phyloP scores from a whole-genome alignment of 2,113 vertebrate species.

The Cnemophilus loriae region DNA sequence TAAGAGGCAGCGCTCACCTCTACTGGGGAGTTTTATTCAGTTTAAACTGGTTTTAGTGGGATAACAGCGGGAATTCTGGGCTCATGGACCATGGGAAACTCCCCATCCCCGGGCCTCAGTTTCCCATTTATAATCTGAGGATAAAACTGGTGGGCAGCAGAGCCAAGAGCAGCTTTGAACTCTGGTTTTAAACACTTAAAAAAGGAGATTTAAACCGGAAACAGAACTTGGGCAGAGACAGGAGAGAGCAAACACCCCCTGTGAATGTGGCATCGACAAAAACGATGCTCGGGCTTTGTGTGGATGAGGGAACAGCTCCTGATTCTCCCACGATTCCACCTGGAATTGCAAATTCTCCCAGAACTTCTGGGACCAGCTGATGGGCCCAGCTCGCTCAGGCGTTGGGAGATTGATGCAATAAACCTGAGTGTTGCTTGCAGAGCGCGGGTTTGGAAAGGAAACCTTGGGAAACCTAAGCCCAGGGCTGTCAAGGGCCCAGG shows the following conservation, averaged over 20 bases:
- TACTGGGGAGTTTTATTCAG: neutral
- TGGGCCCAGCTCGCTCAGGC: neutral
- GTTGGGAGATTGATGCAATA: constrained; percentile 25
- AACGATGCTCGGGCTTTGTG: fast-evolving
- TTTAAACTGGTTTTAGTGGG: neutral
- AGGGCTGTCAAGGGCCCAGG: neutral
- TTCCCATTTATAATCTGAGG: neutral
- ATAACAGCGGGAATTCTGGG: neutral
- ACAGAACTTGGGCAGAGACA: neutral
- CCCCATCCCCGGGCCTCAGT: neutral
- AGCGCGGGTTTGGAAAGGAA: neutral
- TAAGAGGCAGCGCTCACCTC: neutral
- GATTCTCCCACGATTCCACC: neutral
- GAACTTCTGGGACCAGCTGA: neutral
- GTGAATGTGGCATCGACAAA: neutral
- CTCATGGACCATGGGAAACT: neutral
- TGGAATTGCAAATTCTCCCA: neutral
- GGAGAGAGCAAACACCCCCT: neutral
- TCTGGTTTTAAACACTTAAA: neutral
- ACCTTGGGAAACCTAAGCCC: neutral
- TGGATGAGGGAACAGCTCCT: fast-evolving
- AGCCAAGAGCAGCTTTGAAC: neutral
- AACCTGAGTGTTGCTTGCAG: neutral
- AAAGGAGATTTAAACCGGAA: neutral
- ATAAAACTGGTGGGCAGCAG: neutral